Conservation (phyloP, 2,797 vertebrate genomes). For the Malacoctenus gilli region DNA sequence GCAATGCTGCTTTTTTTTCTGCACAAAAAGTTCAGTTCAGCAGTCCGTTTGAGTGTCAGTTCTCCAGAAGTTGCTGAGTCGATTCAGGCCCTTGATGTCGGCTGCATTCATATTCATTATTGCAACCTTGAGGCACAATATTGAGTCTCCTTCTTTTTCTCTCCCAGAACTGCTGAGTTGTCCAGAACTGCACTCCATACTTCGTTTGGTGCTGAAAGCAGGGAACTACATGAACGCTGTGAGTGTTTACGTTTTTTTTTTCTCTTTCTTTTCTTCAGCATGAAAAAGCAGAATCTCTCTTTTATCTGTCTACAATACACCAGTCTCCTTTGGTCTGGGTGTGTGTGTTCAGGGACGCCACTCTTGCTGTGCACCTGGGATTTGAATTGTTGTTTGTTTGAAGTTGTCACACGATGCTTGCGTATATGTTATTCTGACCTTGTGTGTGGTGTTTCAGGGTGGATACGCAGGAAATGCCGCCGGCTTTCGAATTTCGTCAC, state of each 20-base stretch:
- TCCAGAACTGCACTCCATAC: constrained; percentile 84
- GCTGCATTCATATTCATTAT: constrained; percentile 23
- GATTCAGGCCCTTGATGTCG: constrained; percentile 22
- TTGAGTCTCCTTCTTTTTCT: constrained; percentile 38
- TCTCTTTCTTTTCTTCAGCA: constrained; percentile 21
- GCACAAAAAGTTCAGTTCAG: constrained; percentile 1
- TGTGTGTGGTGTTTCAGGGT: constrained; percentile 71
- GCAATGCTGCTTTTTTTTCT: constrained; percentile 1
- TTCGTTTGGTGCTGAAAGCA: constrained; percentile 85
- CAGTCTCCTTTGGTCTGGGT: constrained; percentile 22
- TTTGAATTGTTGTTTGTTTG: constrained; percentile 66
- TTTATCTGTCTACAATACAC: constrained; percentile 43
- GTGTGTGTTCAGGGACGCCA: constrained; percentile 44
- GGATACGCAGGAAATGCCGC: constrained; percentile 86
- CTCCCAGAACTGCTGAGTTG: constrained; percentile 82
- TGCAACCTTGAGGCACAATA: constrained; percentile 22
- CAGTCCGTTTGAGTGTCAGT: constrained; percentile 1
- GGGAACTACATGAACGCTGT: constrained; percentile 89
- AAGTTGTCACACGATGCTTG: constrained; percentile 45
- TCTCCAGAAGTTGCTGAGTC: constrained; percentile 42
- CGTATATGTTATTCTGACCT: constrained; percentile 55
- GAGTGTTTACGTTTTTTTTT: constrained; percentile 57
- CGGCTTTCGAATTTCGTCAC: constrained; percentile 84
- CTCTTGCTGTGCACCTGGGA: constrained; percentile 47
- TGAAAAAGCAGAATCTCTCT: constrained; percentile 26